phyloP scores from a whole-genome alignment of 2,888 invertebrate species.

The Lithophane leautieri region DNA sequence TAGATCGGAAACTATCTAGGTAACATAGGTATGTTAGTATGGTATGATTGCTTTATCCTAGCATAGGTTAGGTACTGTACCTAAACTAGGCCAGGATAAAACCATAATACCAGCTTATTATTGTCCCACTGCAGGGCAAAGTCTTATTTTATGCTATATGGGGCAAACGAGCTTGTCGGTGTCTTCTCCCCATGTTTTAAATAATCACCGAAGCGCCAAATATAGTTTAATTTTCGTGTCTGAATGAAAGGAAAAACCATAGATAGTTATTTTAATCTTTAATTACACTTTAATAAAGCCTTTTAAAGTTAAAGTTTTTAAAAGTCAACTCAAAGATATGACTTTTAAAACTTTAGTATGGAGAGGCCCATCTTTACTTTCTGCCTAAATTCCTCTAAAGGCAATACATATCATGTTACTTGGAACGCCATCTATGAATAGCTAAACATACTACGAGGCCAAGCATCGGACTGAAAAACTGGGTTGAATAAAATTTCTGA shows the following conservation, averaged over 20 bases:
- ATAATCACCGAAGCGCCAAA: no score
- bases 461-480: neutral
- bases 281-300: neutral
- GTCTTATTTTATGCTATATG: no score
- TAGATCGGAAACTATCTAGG: neutral
- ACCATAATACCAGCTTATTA: neutral
- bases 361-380: neutral
- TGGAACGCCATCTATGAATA: slow-evolving; percentile 43
- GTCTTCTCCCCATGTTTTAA: no score
- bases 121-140: neutral
- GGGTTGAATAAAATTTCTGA: slow-evolving; percentile 31
- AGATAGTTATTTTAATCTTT: neutral
- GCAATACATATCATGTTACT: neutral
- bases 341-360: no score
- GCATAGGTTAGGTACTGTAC: no score
- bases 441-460: neutral
- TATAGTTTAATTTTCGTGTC: neutral
- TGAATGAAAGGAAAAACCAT: neutral
- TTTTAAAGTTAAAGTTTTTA: neutral
- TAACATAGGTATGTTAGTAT: neutral
- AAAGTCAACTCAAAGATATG: neutral
- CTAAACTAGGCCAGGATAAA: neutral
- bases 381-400: neutral
- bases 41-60: no score
- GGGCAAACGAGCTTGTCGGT: neutral